phyloP scores from a whole-genome alignment of 1,140 invertebrate species.

The Hestina assimilis region DNA sequence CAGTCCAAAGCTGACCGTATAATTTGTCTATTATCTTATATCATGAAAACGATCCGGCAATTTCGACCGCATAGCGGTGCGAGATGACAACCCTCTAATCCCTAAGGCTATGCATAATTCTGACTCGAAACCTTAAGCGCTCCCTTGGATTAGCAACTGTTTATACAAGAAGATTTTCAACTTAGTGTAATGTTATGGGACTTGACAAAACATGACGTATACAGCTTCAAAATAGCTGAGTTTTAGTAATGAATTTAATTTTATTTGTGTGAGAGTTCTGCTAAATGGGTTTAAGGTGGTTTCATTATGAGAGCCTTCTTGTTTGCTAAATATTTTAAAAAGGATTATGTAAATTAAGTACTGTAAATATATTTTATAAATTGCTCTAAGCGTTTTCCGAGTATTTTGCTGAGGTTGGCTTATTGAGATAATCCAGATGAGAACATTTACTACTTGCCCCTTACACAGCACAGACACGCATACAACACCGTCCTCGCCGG shows the following conservation, averaged over 20 bases:
- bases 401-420: too few relatives aligned
- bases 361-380: too few relatives aligned
- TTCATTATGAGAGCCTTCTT: too few relatives aligned
- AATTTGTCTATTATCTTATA: conserved; percentile 35
- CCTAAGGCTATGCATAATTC: conserved; percentile 69
- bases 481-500: too few relatives aligned
- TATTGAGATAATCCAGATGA: too few relatives aligned
- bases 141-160: conserved; percentile 58
- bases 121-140: conserved; percentile 60
- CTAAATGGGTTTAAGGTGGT: not conserved
- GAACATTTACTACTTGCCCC: too few relatives aligned
- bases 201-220: conserved; percentile 21
- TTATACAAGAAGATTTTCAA: conserved; percentile 53
- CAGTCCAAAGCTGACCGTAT: conserved; percentile 14
- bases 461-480: too few relatives aligned
- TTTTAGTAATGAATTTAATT: conserved; percentile 13
- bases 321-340: too few relatives aligned
- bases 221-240: conserved; percentile 2
- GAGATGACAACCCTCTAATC: conserved; percentile 68
- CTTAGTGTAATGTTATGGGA: conserved; percentile 26
- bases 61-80: conserved; percentile 47
- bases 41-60: conserved; percentile 55
- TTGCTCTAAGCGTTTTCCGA: too few relatives aligned
- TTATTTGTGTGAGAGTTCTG: conserved; percentile 5
- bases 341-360: too few relatives aligned